phyloP scores from a whole-genome alignment of 2,113 vertebrate species.

The Lanius collurio region DNA sequence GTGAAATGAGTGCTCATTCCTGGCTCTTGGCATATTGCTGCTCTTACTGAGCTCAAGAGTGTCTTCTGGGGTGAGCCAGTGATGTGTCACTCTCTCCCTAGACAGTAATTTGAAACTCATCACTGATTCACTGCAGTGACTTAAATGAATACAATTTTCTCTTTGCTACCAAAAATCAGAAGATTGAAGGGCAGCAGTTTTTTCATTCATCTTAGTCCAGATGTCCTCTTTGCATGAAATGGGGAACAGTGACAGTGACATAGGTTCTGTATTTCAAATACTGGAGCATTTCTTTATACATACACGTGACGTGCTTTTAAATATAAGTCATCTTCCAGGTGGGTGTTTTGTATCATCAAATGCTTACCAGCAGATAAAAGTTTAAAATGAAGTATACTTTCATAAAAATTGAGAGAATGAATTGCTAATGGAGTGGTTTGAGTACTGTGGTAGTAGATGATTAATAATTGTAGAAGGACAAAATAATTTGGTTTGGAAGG shows the following conservation, averaged over 20 bases:
- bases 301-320: accelerated
- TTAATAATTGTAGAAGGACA: neutral
- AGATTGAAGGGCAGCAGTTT: neutral
- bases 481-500: neutral
- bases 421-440: neutral
- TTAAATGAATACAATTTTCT: neutral
- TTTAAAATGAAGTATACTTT: neutral
- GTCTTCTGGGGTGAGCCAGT: neutral
- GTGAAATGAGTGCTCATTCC: neutral
- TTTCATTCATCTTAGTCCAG: neutral
- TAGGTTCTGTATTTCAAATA: neutral
- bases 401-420: neutral
- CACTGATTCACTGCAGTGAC: neutral
- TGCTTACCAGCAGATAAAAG: neutral
- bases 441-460: neutral
- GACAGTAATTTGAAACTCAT: neutral
- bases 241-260: neutral
- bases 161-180: neutral
- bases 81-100: neutral
- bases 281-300: neutral
- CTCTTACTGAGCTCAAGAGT: neutral
- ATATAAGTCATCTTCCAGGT: neutral
- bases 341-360: neutral
- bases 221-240: neutral
- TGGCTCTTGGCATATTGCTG: neutral